phyloP scores from a whole-genome alignment of 2,797 vertebrate genomes.

The Sebastes ruberrimus region DNA sequence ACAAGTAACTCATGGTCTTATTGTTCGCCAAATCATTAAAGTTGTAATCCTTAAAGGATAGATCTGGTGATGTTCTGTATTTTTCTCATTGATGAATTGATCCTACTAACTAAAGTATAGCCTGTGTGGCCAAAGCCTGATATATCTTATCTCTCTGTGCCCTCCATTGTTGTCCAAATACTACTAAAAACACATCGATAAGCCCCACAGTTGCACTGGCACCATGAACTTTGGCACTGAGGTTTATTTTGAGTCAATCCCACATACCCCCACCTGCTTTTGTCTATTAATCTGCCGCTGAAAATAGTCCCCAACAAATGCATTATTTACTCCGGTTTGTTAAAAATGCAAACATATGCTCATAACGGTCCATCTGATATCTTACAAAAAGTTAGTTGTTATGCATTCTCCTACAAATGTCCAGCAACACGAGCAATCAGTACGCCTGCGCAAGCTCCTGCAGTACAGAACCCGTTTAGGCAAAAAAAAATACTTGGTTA shows the following conservation, averaged over 20 bases:
- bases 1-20: neutral
- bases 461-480: no score
- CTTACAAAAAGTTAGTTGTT: no score
- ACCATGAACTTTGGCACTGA: neutral
- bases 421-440: no score
- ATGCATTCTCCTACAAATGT: no score
- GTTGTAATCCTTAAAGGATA: neutral
- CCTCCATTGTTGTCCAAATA: neutral
- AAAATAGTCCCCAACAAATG: neutral
- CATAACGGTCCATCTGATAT: no score
- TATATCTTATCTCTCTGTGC: neutral
- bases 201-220: neutral
- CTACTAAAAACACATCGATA: neutral
- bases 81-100: neutral
- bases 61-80: neutral
- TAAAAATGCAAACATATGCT: neutral
- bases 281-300: neutral
- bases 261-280: neutral
- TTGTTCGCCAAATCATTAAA: neutral
- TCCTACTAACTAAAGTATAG: neutral
- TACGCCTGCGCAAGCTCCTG: no score
- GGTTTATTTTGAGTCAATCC: neutral
- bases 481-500: no score
- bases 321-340: neutral
- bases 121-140: neutral